These are phyloP conservation scores for Epizoanthus illoricatus DNA, from an alignment of 92 coral and sea anemone genomes.

Conservation along the genomic window DNA sequence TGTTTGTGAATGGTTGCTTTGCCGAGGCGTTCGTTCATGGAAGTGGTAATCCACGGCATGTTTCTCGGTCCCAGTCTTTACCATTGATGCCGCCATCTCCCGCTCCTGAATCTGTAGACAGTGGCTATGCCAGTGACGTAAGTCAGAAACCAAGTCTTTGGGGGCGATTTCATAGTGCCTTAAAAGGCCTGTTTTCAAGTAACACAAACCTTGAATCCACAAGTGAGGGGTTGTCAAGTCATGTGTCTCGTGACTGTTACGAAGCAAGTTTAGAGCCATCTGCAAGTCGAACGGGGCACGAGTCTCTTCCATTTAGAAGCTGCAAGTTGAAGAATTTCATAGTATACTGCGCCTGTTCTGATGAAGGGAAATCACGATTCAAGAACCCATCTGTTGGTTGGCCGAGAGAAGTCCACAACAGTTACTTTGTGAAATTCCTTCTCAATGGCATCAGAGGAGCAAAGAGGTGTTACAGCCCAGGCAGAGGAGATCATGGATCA, in stretches of 20 bases:
- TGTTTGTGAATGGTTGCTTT: constrained; percentile 25
- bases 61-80: not conserved
- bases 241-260: not conserved
- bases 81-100: not conserved
- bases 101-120: not conserved
- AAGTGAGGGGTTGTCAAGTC: too few species aligned
- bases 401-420: not conserved
- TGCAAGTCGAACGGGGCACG: too few species aligned
- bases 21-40: not conserved
- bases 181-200: not conserved
- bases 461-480: not conserved
- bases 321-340: not conserved
- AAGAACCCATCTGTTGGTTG: not conserved
- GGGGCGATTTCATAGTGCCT: not conserved
- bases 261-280: not conserved
- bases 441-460: constrained; percentile 11
- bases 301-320: too few species aligned
- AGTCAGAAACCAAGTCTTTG: not conserved
- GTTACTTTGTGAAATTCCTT: not conserved
- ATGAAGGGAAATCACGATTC: not conserved
- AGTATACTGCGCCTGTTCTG: constrained; percentile 1
- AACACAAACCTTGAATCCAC: not conserved
- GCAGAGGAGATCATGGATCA: not conserved
- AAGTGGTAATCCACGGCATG: not conserved
- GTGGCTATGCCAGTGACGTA: not conserved